Conservation (phyloP, 2,113 vertebrate species). For the Scortum barcoo region DNA sequence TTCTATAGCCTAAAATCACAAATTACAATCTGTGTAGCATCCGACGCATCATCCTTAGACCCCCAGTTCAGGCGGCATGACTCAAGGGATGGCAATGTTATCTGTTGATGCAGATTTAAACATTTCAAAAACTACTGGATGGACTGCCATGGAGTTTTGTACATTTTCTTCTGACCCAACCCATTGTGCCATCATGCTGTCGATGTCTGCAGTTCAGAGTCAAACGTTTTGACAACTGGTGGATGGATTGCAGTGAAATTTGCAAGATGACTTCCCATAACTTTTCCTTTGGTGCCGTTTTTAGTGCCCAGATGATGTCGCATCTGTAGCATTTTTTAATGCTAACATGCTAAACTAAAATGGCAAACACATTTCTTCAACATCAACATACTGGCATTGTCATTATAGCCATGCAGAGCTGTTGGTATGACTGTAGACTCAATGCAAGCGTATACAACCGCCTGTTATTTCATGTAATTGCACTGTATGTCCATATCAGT, state of each 20-base stretch:
- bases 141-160: background rate
- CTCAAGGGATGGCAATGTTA: background rate
- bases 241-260: background rate
- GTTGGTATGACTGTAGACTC: background rate
- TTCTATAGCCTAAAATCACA: background rate
- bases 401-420: background rate
- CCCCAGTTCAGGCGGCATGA: background rate
- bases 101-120: background rate
- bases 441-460: background rate
- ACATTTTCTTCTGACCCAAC: too few species aligned
- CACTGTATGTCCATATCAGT: background rate
- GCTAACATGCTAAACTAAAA: background rate
- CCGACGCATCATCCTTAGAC: background rate
- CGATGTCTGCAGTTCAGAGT: background rate
- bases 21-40: background rate
- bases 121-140: background rate
- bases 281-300: background rate
- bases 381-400: background rate
- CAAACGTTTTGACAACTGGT: background rate
- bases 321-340: slow-evolving; percentile 6
- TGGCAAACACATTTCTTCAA: background rate
- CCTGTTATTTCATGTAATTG: background rate
- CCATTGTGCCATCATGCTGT: background rate
- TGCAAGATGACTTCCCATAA: background rate
- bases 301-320: background rate